Conservation (phyloP, 1,140 invertebrate species). For the Drosophila mojavensis region DNA sequence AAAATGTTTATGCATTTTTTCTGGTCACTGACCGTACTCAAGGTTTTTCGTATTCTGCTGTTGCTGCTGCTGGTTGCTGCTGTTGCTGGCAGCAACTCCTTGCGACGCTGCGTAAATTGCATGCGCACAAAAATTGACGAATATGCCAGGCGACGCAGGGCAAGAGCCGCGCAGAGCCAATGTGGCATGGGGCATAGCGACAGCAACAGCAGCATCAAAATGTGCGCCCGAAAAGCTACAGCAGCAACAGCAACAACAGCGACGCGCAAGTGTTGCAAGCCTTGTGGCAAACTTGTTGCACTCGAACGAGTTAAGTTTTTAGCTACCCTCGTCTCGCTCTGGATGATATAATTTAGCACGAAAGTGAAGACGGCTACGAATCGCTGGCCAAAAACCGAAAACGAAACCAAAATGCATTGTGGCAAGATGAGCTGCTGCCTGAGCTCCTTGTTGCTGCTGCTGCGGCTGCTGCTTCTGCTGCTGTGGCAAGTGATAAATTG, state of each 20-base stretch:
- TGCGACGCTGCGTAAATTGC: conserved; percentile 77
- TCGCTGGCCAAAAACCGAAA: conserved; percentile 63
- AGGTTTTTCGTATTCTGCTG: conserved; percentile 78
- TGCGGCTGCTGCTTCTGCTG: conserved; percentile 10
- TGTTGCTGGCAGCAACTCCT: conserved; percentile 41
- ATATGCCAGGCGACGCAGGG: conserved; percentile 72
- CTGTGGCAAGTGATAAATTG: conserved; percentile 62
- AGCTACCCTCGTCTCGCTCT: conserved; percentile 43
- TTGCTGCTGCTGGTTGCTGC: conserved; percentile 5
- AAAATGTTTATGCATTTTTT: conserved; percentile 83
- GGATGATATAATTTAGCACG: conserved; percentile 80
- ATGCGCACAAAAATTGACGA: conserved; percentile 81
- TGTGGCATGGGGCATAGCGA: conserved; percentile 15
- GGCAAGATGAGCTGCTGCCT: conserved; percentile 13
- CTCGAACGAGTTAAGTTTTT: conserved; percentile 40
- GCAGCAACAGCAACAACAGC: neutral
- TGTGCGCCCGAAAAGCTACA: conserved; percentile 51
- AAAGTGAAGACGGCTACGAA: conserved; percentile 76
- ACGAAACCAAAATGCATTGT: conserved; percentile 67
- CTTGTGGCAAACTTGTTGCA: conserved; percentile 73
- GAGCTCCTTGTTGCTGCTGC: conserved; percentile 18
- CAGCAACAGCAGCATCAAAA: conserved; percentile 55
- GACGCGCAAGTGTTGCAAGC: conserved; percentile 41
- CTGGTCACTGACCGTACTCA: conserved; percentile 81
- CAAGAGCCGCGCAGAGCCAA: conserved; percentile 8